A percentile compares a stretch with the other conserved stretches of the same genome.
These are phyloP conservation scores for Hirtodrosophila cameraria DNA, from an alignment of 2,888 invertebrate species.

Conservation along the genomic window DNA sequence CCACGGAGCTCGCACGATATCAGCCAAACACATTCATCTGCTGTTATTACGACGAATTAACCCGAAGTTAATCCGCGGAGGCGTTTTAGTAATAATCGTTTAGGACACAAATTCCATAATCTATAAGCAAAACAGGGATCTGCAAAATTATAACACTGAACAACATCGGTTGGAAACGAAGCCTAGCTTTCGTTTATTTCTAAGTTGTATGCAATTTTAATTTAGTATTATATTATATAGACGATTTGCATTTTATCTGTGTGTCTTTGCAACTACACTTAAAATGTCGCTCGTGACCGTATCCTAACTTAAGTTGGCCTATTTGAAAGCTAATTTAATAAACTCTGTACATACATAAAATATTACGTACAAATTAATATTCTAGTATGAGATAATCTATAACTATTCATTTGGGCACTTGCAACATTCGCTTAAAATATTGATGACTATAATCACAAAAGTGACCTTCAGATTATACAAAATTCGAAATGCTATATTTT, in stretches of 20 bases:
- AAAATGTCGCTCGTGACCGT: background rate
- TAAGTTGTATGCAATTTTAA: constrained; percentile 26
- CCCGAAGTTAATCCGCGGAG: constrained; percentile 6
- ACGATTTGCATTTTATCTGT: background rate
- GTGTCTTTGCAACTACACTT: constrained; percentile 22
- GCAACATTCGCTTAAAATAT: constrained; percentile 9
- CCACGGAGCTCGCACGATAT: constrained; percentile 78
- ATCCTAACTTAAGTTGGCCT: background rate
- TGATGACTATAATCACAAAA: constrained; percentile 47
- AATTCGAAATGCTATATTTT: constrained; percentile 9
- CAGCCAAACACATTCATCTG: constrained; percentile 60
- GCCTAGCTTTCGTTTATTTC: constrained; percentile 48
- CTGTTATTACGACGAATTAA: constrained; percentile 60
- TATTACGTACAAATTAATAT: constrained; percentile 27
- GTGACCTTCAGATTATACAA: constrained; percentile 45
- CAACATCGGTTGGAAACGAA: constrained; percentile 26
- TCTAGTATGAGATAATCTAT: background rate
- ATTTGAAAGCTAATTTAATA: constrained; percentile 3
- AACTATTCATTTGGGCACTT: background rate
- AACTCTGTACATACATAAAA: constrained; percentile 16
- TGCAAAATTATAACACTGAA: constrained; percentile 7
- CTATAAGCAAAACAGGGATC: constrained; percentile 45
- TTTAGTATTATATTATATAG: constrained; percentile 9
- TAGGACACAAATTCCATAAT: constrained; percentile 66
- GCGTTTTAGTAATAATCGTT: constrained; percentile 18